Evolutionary conservation across 1,140 invertebrate species (phyloP), one percentile per base, ranked within the genome.

Genomic region (Drosophila paulistorum): DNA sequence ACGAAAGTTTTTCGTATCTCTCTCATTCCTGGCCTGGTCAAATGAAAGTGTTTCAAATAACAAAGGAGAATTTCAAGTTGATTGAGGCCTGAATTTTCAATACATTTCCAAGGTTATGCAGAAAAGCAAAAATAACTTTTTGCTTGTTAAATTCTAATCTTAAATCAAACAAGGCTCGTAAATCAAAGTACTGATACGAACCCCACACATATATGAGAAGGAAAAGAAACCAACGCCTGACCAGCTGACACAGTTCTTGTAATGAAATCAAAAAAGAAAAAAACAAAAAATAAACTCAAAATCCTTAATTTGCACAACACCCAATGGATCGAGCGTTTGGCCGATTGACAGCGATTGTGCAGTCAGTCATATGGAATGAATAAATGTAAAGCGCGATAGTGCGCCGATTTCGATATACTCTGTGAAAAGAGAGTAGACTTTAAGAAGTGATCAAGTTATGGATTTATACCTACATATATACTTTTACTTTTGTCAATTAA

Each of bases 1-100:
- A 78, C 80, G 84, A 87, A 87, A 87, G 84, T 87, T 84, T 77
- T 77, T 68, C 51, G 23, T 45, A 39, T 42, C 65, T 79, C 37
- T 39, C 62, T 79, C 37, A 33, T 2, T 2, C 23, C 10, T 30
- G 35, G 17, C 57, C 45, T 30, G 64, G 37, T 33, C 48, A 73
- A 68, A 71, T 64, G 70, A 81, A 68, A 77, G 68, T 68, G 67
- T 51, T 51, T 66, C 37, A 51, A 51, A 30, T 7, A 58, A 58
- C 23, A 33, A 42, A 30, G 14, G 30, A 51, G 14, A 51, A 11
- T 11, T 39, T 13, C 0, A 11, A 5, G 10, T 39, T n/a, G 35
- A 11, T 14, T 9, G 17, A 9, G 13, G 17, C 30, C 20, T 17
- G 26, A 37, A 11, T 37, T 26, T 62, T 23, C 35, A 30, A 42